Evolutionary conservation across 2,797 vertebrate species (phyloP).

Genomic region (Manis javanica): DNA sequence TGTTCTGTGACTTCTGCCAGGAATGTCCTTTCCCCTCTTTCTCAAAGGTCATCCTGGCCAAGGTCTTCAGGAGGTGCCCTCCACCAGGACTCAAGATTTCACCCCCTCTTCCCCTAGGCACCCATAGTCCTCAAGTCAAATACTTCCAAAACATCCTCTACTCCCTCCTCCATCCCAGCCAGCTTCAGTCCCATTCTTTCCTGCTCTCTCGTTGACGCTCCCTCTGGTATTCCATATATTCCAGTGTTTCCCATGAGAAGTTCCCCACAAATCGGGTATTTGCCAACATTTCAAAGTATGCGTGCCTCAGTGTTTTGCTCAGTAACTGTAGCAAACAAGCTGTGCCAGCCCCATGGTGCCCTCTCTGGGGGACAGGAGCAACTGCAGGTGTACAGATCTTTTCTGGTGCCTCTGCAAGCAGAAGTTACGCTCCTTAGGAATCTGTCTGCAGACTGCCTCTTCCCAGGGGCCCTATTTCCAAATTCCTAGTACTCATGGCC

Average conservation of each 20-base stretch:
- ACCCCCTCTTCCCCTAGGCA: neutral
- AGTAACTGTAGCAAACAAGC: constrained; percentile 53
- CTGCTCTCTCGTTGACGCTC: neutral
- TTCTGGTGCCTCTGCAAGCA: neutral
- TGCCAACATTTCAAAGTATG: constrained; percentile 44
- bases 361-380: constrained; percentile 23
- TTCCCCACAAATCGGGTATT: neutral
- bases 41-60: neutral
- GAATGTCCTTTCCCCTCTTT: neutral
- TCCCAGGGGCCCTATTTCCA: neutral
- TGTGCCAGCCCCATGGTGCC: neutral
- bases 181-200: neutral
- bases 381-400: neutral
- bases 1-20: neutral
- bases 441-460: constrained; percentile 14
- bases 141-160: neutral
- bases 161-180: neutral
- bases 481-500: constrained; percentile 22
- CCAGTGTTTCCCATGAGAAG: neutral
- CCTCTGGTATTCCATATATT: constrained; percentile 30
- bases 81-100: neutral
- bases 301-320: neutral
- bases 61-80: constrained; percentile 6
- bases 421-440: neutral
- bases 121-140: constrained; percentile 2